These are phyloP conservation scores for Notospermus geniculatus DNA, from an alignment of 1,140 invertebrate genomes.

Conservation along the genomic window DNA sequence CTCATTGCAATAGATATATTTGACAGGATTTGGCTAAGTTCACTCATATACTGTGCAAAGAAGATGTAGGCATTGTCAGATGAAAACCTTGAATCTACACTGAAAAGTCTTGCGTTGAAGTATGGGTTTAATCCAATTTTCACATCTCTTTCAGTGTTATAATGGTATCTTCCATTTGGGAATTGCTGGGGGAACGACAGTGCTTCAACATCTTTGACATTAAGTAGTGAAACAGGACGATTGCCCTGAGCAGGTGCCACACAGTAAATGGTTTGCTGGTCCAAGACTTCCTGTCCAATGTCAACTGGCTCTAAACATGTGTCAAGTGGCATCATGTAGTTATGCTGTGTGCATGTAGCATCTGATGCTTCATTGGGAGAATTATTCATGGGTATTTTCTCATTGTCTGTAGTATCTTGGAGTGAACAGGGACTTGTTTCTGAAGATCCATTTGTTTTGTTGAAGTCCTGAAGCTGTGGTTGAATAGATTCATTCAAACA, in stretches of 20 bases:
- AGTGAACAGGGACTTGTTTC: no score
- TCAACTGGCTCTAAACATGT: constrained; percentile 24
- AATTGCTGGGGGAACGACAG: constrained; percentile 5
- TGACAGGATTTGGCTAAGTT: not conserved
- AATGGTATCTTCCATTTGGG: constrained; percentile 2
- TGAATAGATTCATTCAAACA: no score
- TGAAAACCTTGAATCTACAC: not conserved
- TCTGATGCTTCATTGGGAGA: no score
- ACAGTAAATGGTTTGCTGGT: constrained; percentile 18
- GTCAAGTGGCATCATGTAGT: constrained; percentile 12
- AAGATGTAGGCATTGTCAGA: not conserved
- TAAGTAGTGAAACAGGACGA: not conserved
- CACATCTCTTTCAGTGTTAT: not conserved
- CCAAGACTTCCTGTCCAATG: constrained; percentile 23
- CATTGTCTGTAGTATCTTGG: no score
- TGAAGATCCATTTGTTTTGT: no score
- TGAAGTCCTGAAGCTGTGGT: no score
- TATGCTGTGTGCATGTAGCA: not conserved
- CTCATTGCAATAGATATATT: constrained; percentile 4
- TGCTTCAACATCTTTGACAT: not conserved
- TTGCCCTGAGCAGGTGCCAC: constrained; percentile 12
- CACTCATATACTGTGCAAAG: constrained; percentile 5
- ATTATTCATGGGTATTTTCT: no score
- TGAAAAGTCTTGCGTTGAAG: constrained; percentile 8
- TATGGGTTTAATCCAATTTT: not conserved